Conservation (phyloP, 2,888 invertebrate genomes). For the Pheosia tremula region DNA sequence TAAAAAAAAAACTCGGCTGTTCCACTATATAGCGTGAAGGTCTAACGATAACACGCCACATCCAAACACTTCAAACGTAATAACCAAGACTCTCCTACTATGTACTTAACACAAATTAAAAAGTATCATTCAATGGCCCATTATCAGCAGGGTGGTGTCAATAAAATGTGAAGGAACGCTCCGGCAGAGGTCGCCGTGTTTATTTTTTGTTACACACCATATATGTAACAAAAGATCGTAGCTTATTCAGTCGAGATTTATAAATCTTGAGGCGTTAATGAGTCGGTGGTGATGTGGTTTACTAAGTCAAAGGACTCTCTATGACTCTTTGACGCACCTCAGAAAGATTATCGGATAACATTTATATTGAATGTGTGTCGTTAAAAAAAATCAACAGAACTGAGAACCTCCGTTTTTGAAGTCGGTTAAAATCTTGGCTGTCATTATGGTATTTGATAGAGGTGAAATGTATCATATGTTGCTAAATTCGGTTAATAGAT, state of each 20-base stretch:
- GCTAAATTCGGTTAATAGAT: no score
- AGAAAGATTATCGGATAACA: background rate
- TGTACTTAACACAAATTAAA: slow-evolving; percentile 33
- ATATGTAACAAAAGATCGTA: slow-evolving; percentile 8
- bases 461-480: no score
- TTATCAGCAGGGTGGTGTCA: slow-evolving; percentile 21
- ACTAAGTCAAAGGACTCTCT: slow-evolving; percentile 2
- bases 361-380: no score
- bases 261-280: slow-evolving; percentile 8
- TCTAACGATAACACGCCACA: background rate
- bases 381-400: no score
- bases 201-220: slow-evolving; percentile 1
- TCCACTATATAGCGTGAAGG: no score
- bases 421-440: no score
- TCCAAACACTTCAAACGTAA: background rate
- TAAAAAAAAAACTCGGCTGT: no score
- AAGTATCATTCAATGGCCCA: slow-evolving; percentile 36
- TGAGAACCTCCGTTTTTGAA: no score
- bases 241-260: slow-evolving; percentile 7
- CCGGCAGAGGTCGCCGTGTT: slow-evolving; percentile 1
- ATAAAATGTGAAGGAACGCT: slow-evolving; percentile 26
- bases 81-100: background rate
- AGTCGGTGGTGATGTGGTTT: background rate
- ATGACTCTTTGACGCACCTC: background rate
- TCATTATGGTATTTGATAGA: no score